phyloP scores from a whole-genome alignment of 2,113 vertebrate genomes.

The Tragelaphus imberbis region DNA sequence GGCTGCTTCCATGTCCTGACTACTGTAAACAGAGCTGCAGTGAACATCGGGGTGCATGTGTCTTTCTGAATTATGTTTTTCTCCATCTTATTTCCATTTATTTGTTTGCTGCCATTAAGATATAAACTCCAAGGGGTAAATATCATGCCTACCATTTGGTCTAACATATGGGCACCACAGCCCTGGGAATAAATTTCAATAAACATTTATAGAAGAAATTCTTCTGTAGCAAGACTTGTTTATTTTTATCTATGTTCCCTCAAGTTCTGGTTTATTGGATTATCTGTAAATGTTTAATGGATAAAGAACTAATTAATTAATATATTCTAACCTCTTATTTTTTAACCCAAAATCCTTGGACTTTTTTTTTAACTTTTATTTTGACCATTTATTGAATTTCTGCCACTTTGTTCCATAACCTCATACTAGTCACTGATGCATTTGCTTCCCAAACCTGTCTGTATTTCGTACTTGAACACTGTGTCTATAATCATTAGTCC shows the following conservation, averaged over 20 bases:
- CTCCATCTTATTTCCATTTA: not conserved
- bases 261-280: not conserved
- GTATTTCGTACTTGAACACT: not conserved
- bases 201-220: not conserved
- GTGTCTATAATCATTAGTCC: not conserved
- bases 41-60: not conserved
- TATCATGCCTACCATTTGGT: not conserved
- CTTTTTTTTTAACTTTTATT: not conserved
- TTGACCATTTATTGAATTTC: not conserved
- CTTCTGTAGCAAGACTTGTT: not conserved
- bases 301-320: not conserved
- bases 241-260: not conserved
- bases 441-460: not conserved
- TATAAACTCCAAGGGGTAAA: not conserved
- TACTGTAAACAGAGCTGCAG: not conserved
- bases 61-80: not conserved
- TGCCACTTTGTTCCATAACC: not conserved
- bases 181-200: not conserved
- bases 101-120: not conserved
- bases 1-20: not conserved
- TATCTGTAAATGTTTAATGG: not conserved
- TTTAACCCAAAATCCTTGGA: not conserved
- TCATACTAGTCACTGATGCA: not conserved
- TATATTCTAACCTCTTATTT: not conserved
- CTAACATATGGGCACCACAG: not conserved